Evolutionary conservation across 2,113 vertebrate species (phyloP), one percentile per base, ranked within the genome.

Genomic region (Sisor rabdophorus): DNA sequence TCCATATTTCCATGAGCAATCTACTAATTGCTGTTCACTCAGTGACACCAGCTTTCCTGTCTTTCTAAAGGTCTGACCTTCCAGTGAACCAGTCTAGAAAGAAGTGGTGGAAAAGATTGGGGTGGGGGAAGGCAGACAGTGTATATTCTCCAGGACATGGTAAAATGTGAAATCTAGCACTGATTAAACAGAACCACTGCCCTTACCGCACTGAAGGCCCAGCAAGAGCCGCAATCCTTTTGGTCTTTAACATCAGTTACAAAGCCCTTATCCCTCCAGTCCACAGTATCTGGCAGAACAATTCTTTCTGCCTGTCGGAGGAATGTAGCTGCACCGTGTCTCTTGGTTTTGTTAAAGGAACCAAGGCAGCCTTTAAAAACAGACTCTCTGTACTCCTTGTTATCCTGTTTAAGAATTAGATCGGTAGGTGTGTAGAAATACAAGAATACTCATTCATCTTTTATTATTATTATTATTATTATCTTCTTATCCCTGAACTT

Each of bases 21-120:
- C 92, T 3, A 93, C 92, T 64, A 93, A 81, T 87, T 93, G 92
- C 87, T 93, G 92, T 78, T 92, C 92, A 11, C 92, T 93, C 82
- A 93, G 84, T 47, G 91, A 91, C 81, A 92, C 85, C 85, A 93
- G 82, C 77, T 89, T 89, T 5, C 88, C 86, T 1, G 88, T 91
- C 80, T 91, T 91, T 53, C 75, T 89, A 78, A 89, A 92, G 68
- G 65, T 83, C 86, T 93, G 91, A 17, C 92, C 91, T 82, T 93
- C 92, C 85, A 93, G 84, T 0, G 91, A 82, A 0, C 92, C 92
- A 1, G 91, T 91, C 92, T 93, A 81, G 73, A 63, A 1, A 12
- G 61, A 81, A 26, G 9, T 22, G 12, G n/a, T 50, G 11, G 20
- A 47, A 11, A 44, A 50, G 32, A 36, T 36, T n/a, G n/a, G n/a